Conservation (phyloP, 2,113 vertebrate genomes). For the Egretta garzetta region DNA sequence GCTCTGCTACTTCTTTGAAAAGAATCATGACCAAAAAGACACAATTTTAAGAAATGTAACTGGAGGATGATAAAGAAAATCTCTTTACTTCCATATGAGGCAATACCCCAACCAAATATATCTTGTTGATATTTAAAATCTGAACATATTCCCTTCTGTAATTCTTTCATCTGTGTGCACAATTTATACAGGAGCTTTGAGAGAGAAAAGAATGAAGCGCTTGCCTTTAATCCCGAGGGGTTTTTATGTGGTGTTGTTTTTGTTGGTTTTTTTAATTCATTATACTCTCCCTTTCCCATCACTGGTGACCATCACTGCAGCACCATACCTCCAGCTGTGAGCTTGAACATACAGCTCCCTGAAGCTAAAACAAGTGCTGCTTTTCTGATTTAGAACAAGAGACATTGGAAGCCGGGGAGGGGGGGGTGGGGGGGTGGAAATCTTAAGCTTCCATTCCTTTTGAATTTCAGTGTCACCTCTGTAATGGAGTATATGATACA, state of each 20-base stretch:
- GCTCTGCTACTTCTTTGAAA: conserved; percentile 69
- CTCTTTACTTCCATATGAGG: background rate
- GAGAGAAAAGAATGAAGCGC: background rate
- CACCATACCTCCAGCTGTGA: conserved; percentile 35
- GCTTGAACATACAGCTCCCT: conserved; percentile 14
- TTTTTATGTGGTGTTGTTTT: background rate
- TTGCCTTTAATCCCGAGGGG: background rate
- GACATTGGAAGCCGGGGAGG: background rate
- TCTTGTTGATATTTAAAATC: conserved; percentile 22
- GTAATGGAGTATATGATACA: background rate
- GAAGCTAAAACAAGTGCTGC: conserved; percentile 47
- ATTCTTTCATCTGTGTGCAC: conserved; percentile 19
- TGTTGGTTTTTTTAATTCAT: background rate
- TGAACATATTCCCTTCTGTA: background rate
- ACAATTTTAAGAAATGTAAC: conserved; percentile 43
- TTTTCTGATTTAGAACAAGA: conserved; percentile 52
- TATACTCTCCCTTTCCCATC: conserved; percentile 11
- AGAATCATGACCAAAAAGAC: conserved; percentile 62
- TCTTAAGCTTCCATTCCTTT: conserved; percentile 27
- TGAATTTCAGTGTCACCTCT: conserved; percentile 37
- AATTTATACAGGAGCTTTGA: conserved; percentile 22
- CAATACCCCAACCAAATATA: conserved; percentile 6
- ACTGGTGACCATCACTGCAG: conserved; percentile 17
- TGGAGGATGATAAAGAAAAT: conserved; percentile 35
- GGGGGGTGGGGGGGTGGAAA: background rate